These are phyloP conservation scores for Dryobates pubescens DNA, from an alignment of 2,797 vertebrate genomes.

Conservation along the genomic window DNA sequence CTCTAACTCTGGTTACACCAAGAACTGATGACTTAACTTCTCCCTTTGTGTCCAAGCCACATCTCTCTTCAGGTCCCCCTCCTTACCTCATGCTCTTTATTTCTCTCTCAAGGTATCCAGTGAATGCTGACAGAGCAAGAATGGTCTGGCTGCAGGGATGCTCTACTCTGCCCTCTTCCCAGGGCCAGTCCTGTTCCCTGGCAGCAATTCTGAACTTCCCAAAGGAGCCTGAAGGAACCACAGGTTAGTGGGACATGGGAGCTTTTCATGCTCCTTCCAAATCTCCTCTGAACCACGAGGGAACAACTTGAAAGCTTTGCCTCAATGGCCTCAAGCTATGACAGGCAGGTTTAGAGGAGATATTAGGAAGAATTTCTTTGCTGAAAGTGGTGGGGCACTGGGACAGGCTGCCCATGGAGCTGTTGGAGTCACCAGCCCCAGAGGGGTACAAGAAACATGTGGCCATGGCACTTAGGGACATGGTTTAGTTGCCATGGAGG, in stretches of 20 bases:
- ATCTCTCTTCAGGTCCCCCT: neutral
- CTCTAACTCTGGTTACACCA: neutral
- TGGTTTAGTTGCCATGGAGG: no score
- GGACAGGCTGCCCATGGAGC: no score
- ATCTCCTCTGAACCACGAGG: neutral
- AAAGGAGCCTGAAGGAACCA: neutral
- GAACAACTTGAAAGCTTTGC: neutral
- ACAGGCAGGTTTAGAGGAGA: no score
- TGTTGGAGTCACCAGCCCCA: no score
- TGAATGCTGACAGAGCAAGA: neutral
- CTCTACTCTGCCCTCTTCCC: neutral
- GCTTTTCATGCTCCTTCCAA: neutral
- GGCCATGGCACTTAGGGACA: no score
- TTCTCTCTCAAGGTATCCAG: neutral
- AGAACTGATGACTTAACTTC: neutral
- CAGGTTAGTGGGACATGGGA: neutral
- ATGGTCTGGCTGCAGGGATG: neutral
- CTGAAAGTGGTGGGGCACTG: no score
- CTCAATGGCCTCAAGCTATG: no score
- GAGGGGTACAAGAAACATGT: no score
- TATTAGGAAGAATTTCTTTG: no score
- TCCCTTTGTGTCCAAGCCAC: neutral
- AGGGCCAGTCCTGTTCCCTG: neutral
- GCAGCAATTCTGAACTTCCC: neutral
- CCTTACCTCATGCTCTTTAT: conserved; percentile 20